A percentile compares a stretch with the other conserved stretches of the same genome.
phyloP scores from a whole-genome alignment of 2,888 invertebrate genomes.

The Caprella mutica region DNA sequence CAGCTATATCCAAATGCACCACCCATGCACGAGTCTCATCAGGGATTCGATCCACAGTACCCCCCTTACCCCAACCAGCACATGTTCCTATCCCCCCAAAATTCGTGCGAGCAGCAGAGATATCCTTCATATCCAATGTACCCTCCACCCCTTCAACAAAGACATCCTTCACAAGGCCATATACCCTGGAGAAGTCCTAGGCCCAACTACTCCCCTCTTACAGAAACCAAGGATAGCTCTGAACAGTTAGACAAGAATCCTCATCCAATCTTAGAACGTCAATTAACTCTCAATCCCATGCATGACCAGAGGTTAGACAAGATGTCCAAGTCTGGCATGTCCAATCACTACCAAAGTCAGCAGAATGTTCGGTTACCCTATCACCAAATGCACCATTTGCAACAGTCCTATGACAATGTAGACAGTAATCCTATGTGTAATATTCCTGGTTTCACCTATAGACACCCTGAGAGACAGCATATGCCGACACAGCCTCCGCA shows the following conservation, averaged over 20 bases:
- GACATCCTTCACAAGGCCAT: slow-evolving; percentile 12
- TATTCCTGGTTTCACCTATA: no score
- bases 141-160: slow-evolving; percentile 13
- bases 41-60: slow-evolving; percentile 55
- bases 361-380: neutral
- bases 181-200: neutral
- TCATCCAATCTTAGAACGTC: slow-evolving; percentile 66
- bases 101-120: neutral
- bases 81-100: slow-evolving; percentile 1
- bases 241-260: slow-evolving; percentile 46
- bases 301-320: slow-evolving; percentile 59
- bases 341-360: neutral
- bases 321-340: slow-evolving; percentile 16
- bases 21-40: slow-evolving; percentile 49
- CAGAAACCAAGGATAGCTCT: slow-evolving; percentile 42
- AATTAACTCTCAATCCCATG: slow-evolving; percentile 67
- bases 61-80: slow-evolving; percentile 37
- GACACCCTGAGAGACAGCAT: no score
- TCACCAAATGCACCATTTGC: neutral
- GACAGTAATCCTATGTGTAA: no score
- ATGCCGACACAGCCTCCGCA: neutral
- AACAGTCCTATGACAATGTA: no score
- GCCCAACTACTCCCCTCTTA: slow-evolving; percentile 33
- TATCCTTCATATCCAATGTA: neutral
- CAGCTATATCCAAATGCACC: slow-evolving; percentile 41